Evolutionary conservation across 2,888 invertebrate species (phyloP).

Genomic region (Drosophila nr. fundita): DNA sequence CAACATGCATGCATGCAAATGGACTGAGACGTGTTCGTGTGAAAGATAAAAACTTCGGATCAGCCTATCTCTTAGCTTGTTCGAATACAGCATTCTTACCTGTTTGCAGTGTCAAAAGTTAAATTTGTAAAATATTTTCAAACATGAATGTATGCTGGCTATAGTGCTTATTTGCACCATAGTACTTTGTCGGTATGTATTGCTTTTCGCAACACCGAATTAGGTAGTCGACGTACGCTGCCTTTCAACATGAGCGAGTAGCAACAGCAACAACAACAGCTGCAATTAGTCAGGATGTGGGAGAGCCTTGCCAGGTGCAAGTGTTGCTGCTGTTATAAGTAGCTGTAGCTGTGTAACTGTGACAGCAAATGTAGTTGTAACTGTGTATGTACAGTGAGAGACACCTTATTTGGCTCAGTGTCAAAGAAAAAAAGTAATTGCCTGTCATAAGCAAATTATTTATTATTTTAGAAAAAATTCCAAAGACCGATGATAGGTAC

Average conservation of each 20-base stretch:
- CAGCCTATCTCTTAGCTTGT: background rate
- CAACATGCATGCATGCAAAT: background rate
- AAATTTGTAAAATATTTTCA: too few relatives aligned
- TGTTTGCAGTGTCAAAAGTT: background rate
- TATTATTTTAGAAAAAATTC: too few relatives aligned
- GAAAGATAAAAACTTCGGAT: background rate
- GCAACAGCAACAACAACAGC: conserved; percentile 19
- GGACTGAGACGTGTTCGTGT: background rate
- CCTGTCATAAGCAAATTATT: too few relatives aligned
- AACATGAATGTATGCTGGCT: background rate
- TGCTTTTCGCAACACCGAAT: conserved; percentile 49
- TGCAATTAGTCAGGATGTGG: conserved; percentile 63
- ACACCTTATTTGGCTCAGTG: too few relatives aligned
- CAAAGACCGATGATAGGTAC: too few relatives aligned
- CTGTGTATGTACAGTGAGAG: conserved; percentile 22
- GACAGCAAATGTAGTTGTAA: conserved; percentile 6
- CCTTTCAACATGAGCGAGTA: conserved; percentile 56
- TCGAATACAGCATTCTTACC: too few relatives aligned
- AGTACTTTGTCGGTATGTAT: conserved; percentile 6
- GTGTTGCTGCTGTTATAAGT: conserved; percentile 13
- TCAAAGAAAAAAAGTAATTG: too few relatives aligned
- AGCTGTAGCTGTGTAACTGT: conserved; percentile 10
- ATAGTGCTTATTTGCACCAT: background rate
- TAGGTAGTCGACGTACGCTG: conserved; percentile 60
- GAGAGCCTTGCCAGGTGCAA: conserved; percentile 49